Evolutionary conservation across 2,113 vertebrate genomes (phyloP).

Genomic region (Haplochromis vanheusdeni): DNA sequence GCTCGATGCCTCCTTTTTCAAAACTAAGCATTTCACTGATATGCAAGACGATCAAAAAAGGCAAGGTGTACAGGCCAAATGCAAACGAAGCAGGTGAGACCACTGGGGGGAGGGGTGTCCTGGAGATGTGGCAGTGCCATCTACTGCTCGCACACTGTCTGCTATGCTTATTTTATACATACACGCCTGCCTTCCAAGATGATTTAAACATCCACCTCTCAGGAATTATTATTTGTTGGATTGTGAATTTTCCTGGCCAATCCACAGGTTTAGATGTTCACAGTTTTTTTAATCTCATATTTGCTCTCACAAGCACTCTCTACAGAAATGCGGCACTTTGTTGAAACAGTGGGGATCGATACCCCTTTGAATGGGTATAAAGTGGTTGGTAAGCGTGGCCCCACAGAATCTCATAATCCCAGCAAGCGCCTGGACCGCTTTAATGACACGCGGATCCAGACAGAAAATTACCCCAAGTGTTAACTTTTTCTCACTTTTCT

Average conservation of each 20-base stretch:
- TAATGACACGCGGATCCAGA: slow-evolving; percentile 62
- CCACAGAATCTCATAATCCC: slow-evolving; percentile 58
- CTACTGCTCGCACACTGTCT: slow-evolving; percentile 33
- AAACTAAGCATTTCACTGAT: background rate
- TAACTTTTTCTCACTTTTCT: slow-evolving; percentile 69
- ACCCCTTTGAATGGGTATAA: slow-evolving; percentile 45
- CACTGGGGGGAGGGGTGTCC: background rate
- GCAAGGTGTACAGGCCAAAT: background rate
- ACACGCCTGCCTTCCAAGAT: background rate
- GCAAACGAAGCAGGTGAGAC: background rate
- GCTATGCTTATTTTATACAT: background rate
- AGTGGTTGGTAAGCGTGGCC: slow-evolving; percentile 43
- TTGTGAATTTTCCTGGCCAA: background rate
- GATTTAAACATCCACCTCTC: background rate
- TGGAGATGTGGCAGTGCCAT: slow-evolving; percentile 52
- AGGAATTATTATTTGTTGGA: background rate
- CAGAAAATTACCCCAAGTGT: slow-evolving; percentile 60
- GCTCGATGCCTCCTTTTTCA: slow-evolving; percentile 20
- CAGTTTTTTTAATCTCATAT: background rate
- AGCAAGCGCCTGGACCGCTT: slow-evolving; percentile 59
- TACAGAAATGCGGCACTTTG: slow-evolving; percentile 3
- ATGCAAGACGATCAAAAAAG: background rate
- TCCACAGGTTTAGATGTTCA: background rate
- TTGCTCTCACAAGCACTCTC: background rate
- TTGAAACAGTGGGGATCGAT: slow-evolving; percentile 57